Evolutionary conservation across 1,140 invertebrate species (phyloP).

Genomic region (Ptiloglossa arizonensis): DNA sequence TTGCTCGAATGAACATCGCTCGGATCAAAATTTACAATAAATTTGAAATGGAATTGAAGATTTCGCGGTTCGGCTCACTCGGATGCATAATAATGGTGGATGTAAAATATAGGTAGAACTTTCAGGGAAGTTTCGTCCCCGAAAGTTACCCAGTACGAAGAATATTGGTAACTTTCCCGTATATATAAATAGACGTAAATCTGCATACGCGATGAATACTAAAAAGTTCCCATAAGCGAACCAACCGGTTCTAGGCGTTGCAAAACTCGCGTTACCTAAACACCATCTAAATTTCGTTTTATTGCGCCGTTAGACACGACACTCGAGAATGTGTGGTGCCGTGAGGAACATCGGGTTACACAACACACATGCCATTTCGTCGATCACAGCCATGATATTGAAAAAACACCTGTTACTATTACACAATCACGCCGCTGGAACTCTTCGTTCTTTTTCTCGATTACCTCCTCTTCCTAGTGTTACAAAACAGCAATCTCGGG

Average conservation of each 20-base stretch:
- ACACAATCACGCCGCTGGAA: background rate
- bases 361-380: constrained; percentile 5
- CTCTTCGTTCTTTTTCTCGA: background rate
- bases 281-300: background rate
- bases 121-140: too few relatives aligned
- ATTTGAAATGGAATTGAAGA: too few relatives aligned
- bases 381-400: background rate
- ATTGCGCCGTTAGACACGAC: background rate
- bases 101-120: too few relatives aligned
- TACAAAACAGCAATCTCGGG: background rate
- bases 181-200: too few relatives aligned
- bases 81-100: too few relatives aligned
- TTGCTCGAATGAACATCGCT: too few relatives aligned
- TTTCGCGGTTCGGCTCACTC: too few relatives aligned
- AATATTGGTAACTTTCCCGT: too few relatives aligned
- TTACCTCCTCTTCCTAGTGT: background rate
- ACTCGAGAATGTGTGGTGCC: background rate
- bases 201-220: too few relatives aligned
- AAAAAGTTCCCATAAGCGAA: background rate
- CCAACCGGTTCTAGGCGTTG: background rate
- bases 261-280: background rate
- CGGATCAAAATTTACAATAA: too few relatives aligned
- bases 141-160: too few relatives aligned
- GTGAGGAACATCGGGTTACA: background rate
- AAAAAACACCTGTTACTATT: constrained; percentile 7